phyloP scores from a whole-genome alignment of 2,888 invertebrate genomes.

The Yponomeuta sedellus region DNA sequence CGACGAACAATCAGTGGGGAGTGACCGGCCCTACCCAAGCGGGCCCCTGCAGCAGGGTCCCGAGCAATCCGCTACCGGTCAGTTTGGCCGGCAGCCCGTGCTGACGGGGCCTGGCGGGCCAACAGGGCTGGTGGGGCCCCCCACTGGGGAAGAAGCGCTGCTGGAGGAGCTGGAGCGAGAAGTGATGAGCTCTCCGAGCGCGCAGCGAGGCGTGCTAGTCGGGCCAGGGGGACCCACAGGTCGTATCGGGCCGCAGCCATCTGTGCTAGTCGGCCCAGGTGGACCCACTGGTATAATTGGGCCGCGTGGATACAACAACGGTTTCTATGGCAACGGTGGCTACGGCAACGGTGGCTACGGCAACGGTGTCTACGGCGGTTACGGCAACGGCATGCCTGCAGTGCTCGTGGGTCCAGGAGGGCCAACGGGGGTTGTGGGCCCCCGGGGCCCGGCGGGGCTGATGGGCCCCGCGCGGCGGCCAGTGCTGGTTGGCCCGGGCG shows the following conservation, averaged over 20 bases:
- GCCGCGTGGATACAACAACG: slow-evolving; percentile 18
- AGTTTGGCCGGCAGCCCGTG: background rate
- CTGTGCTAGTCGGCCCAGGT: slow-evolving; percentile 30
- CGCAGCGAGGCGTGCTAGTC: slow-evolving; percentile 40
- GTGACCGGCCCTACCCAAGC: background rate
- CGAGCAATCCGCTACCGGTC: slow-evolving; percentile 15
- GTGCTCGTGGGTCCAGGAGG: slow-evolving; percentile 5
- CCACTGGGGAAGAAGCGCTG: background rate
- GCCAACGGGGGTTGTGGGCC: slow-evolving; percentile 32
- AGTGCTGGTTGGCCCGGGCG: slow-evolving; percentile 52
- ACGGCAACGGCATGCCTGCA: slow-evolving; percentile 11
- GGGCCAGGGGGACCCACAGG: slow-evolving; percentile 55
- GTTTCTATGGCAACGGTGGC: no score
- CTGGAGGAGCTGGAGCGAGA: background rate
- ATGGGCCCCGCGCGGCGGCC: slow-evolving; percentile 5
- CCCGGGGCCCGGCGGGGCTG: slow-evolving; percentile 46
- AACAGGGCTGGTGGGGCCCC: slow-evolving; percentile 16
- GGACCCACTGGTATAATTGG: slow-evolving; percentile 36
- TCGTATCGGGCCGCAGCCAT: slow-evolving; percentile 29
- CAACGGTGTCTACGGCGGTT: background rate
- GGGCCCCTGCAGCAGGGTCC: slow-evolving; percentile 26
- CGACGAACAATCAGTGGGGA: slow-evolving; percentile 35
- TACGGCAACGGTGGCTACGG: no score
- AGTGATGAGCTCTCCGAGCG: background rate
- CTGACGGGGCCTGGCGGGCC: slow-evolving; percentile 21